Percentiles rank a stretch among this genome's conserved stretches.
These are phyloP conservation scores for Dryobates pubescens DNA, from an alignment of 2,797 vertebrate species.

Conservation along the genomic window DNA sequence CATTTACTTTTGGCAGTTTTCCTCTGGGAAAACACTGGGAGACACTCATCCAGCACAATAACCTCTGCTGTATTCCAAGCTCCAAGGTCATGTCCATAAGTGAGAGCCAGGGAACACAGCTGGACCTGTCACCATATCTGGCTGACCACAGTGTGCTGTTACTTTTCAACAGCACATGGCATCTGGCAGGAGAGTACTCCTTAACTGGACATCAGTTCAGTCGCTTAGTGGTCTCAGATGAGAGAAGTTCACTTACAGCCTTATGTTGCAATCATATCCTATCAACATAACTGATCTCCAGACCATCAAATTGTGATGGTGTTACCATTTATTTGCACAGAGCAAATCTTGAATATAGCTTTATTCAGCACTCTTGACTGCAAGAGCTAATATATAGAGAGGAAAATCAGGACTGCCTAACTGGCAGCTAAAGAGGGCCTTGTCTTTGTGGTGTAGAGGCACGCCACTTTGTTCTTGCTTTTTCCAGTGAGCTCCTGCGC, in stretches of 20 bases:
- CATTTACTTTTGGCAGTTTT: not conserved
- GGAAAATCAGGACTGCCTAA: not conserved
- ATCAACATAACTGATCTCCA: not conserved
- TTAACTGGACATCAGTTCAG: not conserved
- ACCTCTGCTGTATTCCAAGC: not conserved
- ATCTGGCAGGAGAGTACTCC: not conserved
- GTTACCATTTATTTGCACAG: not conserved
- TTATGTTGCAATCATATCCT: not conserved
- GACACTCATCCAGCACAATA: not conserved
- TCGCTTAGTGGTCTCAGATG: not conserved
- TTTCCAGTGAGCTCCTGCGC: not conserved
- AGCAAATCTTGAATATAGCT: not conserved
- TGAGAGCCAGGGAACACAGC: not conserved
- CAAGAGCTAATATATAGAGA: rapidly evolving
- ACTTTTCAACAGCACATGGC: not conserved
- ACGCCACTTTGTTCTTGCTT: not conserved
- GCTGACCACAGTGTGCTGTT: not conserved
- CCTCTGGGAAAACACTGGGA: not conserved
- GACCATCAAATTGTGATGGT: not conserved
- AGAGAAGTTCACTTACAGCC: not conserved
- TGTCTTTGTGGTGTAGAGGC: not conserved
- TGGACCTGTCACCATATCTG: not conserved
- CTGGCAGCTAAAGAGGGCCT: not conserved
- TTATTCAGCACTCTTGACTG: not conserved
- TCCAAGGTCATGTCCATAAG: not conserved